Conservation (phyloP, 2,797 vertebrate genomes). For the Xiphorhynchus erythropygius region DNA sequence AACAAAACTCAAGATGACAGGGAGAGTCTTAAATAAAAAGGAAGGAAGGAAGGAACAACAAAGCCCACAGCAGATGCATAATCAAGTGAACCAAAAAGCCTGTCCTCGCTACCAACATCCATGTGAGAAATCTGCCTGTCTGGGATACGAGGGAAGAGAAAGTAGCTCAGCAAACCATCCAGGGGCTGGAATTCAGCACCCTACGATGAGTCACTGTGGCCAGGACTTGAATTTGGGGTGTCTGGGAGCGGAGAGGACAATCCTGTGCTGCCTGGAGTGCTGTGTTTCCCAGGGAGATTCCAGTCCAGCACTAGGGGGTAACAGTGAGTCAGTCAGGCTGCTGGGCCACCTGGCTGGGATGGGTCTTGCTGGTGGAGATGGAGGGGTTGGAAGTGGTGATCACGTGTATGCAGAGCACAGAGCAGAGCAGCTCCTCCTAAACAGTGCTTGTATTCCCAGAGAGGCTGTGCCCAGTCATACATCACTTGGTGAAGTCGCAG, state of each 20-base stretch:
- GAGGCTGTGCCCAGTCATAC: neutral
- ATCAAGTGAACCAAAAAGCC: neutral
- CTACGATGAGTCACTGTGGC: rapidly evolving
- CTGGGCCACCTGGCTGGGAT: neutral
- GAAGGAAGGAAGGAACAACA: neutral
- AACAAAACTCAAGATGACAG: neutral
- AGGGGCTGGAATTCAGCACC: neutral
- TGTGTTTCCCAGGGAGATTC: neutral
- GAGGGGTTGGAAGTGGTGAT: neutral
- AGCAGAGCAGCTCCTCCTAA: neutral
- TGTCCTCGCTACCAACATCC: neutral
- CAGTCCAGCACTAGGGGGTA: conserved; percentile 52
- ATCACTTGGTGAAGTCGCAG: neutral
- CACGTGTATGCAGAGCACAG: neutral
- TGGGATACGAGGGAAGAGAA: neutral
- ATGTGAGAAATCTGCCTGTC: neutral
- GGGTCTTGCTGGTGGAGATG: neutral
- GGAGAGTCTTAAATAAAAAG: neutral
- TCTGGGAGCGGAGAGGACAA: neutral
- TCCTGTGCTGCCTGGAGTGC: neutral
- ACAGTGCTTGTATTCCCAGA: neutral
- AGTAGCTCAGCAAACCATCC: neutral
- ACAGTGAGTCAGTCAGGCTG: conserved; percentile 48
- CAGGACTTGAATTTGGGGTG: neutral
- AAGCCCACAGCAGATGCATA: neutral